These are phyloP conservation scores for Morbakka virulenta DNA, from an alignment of 30 jellyfish, hydroid and myxozoan species.

Conservation along the genomic window DNA sequence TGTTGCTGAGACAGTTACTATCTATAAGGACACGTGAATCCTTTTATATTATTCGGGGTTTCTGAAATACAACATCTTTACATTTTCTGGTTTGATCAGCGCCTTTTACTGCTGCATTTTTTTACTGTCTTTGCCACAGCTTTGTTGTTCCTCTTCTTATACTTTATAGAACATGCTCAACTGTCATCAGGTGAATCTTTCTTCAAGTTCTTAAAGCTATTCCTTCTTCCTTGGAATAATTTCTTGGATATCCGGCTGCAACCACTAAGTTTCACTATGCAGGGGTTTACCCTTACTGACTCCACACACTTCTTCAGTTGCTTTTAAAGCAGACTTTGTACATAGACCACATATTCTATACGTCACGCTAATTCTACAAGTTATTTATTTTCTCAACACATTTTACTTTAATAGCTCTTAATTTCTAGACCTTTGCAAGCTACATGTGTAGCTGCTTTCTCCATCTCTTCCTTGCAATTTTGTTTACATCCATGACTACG, in stretches of 20 bases:
- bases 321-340: no score
- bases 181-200: neutral
- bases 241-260: neutral
- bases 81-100: no score
- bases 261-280: constrained; percentile 23
- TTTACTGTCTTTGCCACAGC: constrained; percentile 5
- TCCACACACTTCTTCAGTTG: neutral
- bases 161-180: neutral
- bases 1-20: no score
- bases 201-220: neutral
- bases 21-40: no score
- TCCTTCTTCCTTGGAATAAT: constrained; percentile 1
- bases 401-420: neutral
- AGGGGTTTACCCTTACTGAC: neutral
- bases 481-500: neutral
- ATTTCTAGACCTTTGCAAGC: constrained; percentile 2
- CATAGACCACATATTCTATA: neutral
- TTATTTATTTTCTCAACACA: neutral
- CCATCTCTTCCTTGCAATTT: neutral
- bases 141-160: neutral
- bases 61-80: neutral
- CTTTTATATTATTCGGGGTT: no score
- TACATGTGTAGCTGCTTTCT: neutral
- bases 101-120: neutral
- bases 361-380: neutral